Conservation (phyloP, 1,140 invertebrate species). For the Pygmarrhopalites habei region DNA sequence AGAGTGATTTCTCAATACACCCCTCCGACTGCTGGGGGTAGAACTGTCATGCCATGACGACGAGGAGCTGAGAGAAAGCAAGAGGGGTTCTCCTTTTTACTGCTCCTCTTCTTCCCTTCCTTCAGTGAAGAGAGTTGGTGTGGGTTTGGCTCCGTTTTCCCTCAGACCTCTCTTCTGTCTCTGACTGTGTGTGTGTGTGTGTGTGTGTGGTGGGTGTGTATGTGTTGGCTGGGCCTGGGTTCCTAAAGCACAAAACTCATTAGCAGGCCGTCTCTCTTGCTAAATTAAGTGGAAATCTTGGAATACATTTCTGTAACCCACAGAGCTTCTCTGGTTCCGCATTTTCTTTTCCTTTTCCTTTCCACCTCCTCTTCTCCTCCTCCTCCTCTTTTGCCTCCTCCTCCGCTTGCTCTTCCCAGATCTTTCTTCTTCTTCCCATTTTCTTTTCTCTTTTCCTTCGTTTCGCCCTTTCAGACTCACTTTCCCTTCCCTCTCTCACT, state of each 20-base stretch:
- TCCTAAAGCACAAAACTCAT: slow-evolving; percentile 37
- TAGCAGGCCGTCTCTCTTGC: slow-evolving; percentile 36
- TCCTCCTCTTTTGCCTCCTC: background rate
- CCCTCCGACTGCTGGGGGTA: slow-evolving; percentile 1
- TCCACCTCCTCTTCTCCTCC: slow-evolving; percentile 14
- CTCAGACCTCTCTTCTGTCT: too few relatives aligned
- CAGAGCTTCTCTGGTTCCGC: slow-evolving; percentile 26
- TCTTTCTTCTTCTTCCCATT: slow-evolving; percentile 1
- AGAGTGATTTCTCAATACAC: slow-evolving; percentile 14
- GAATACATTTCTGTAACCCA: slow-evolving; percentile 37
- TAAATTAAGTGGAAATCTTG: slow-evolving; percentile 39
- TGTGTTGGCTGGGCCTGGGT: background rate
- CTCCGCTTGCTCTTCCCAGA: background rate
- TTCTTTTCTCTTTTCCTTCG: slow-evolving; percentile 6
- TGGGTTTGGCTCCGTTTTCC: too few relatives aligned
- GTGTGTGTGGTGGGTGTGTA: background rate
- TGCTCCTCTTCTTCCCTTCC: background rate
- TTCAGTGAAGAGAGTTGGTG: background rate
- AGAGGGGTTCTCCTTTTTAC: background rate
- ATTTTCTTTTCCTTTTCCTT: slow-evolving; percentile 25
- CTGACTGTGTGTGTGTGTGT: too few relatives aligned
- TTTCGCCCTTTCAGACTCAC: slow-evolving; percentile 6
- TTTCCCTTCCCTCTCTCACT: background rate
- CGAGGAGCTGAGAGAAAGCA: background rate
- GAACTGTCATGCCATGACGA: slow-evolving; percentile 28